Evolutionary conservation across 2,888 invertebrate species (phyloP), one percentile per base, ranked within the genome.

Genomic region (Ecliptopera silaceata): DNA sequence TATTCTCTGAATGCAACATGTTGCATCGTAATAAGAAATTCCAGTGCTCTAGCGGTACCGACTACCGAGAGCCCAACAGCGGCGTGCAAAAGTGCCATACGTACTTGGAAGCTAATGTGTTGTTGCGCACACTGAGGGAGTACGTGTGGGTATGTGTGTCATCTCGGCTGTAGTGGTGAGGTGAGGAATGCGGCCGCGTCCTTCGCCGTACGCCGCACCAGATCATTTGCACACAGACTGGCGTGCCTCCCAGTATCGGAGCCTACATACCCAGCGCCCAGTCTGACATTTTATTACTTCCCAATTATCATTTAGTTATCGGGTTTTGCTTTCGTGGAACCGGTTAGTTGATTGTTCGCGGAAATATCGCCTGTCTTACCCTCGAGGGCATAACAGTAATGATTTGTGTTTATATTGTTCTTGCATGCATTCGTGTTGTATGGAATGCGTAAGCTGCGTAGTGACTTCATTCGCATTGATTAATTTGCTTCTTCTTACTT

Each of bases 181-280:
- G 75, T 69, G 74, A 69, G 90, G 90, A 90, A 90, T 90, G 90
- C 89, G 90, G 88, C 82, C 89, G 82, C 88, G 90, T 90, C 90
- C 90, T 90, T 90, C 89, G 86, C 74, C 82, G 82, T 84, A 84
- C 85, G 81, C 75, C 77, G 78, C 79, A 78, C 75, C 82, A 82
- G 80, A 83, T 86, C 88, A 88, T 88, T 88, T 88, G 88, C 90
- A 88, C 86, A 88, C 83, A 85, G 80, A 74, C 84, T 84, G 81
- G 74, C 86, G 75, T 74, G 79, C 78, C 68, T 64, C 45, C 46
- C 73, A 70, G 75, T 75, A 58, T 53, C 53, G 45, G 44, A 53
- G 48, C 52, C 47, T 57, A 47, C 46, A 42, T 57, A 41, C 77
- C 73, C 76, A 72, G 78, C 76, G 80, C 74, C 72, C 73, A 66